Conservation (phyloP, 35 echinoderm and acorn worm species). For the Eucidaris tribuloides region DNA sequence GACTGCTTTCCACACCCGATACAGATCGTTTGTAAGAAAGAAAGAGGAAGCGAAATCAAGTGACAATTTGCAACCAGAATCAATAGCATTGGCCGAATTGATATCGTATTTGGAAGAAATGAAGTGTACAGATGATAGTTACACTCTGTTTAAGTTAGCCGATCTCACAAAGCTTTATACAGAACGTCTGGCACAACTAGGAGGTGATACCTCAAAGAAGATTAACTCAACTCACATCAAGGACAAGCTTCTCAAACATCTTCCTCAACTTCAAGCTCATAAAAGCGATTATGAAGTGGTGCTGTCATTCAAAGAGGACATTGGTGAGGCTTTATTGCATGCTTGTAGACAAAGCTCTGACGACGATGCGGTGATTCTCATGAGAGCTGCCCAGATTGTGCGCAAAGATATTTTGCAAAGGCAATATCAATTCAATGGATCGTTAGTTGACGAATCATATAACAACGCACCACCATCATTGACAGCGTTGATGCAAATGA, state of each 20-base stretch:
- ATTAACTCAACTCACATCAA: constrained; percentile 14
- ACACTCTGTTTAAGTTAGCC: neutral
- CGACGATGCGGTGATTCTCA: neutral
- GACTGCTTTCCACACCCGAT: neutral
- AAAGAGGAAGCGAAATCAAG: neutral
- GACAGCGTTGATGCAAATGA: no score
- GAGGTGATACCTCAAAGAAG: constrained; percentile 1
- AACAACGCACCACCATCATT: no score
- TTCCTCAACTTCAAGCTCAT: neutral
- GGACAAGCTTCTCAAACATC: constrained; percentile 18
- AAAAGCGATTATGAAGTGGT: neutral
- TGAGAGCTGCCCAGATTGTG: no score
- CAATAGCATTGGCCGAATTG: neutral
- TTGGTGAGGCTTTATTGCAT: neutral
- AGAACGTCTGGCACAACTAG: constrained; percentile 2
- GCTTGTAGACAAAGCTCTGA: neutral
- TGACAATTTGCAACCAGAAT: neutral
- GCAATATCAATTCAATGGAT: no score
- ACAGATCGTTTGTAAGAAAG: neutral
- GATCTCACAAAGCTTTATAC: neutral
- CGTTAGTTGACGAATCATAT: neutral
- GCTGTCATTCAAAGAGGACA: neutral
- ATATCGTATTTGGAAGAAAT: neutral
- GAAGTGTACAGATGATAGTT: neutral
- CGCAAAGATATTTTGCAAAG: no score